A percentile compares a stretch with the other conserved stretches of the same genome.
Evolutionary conservation across 2,113 vertebrate genomes (phyloP).

Genomic region (Grammomys dolichurus): DNA sequence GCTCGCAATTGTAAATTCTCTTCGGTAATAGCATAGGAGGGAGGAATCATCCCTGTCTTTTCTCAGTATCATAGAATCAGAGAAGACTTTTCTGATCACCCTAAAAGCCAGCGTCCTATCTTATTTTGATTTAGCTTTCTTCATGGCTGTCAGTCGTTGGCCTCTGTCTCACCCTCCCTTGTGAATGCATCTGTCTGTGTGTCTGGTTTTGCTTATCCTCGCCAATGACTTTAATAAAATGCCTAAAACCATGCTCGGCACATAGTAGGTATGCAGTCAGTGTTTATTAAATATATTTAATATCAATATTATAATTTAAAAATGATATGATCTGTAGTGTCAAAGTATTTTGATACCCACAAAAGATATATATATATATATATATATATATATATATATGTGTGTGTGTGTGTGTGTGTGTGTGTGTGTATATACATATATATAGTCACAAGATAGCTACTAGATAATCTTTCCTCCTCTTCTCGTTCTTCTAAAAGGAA

Average conservation of each 20-base stretch:
- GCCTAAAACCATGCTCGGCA: not conserved
- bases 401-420: too few relatives aligned
- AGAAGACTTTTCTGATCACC: not conserved
- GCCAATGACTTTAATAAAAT: not conserved
- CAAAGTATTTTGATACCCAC: conserved; percentile 46
- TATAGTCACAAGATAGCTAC: not conserved
- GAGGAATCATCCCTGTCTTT: not conserved
- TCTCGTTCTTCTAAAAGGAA: too few relatives aligned
- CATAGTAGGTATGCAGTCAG: not conserved
- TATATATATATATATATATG: not conserved
- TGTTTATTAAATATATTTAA: conserved; percentile 50
- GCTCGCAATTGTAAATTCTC: conserved; percentile 7
- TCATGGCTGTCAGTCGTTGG: not conserved
- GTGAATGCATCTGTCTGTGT: not conserved
- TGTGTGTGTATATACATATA: not conserved
- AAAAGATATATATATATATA: not conserved
- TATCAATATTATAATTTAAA: not conserved
- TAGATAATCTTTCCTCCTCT: not conserved
- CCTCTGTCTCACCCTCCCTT: too few relatives aligned
- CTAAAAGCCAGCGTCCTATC: not conserved
- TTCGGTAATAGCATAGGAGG: not conserved
- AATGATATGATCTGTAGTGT: conserved; percentile 6
- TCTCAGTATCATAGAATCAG: not conserved
- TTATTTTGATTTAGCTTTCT: conserved; percentile 25
- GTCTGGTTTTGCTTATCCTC: not conserved